Evolutionary conservation across 2,888 invertebrate genomes (phyloP).

Genomic region (Acleris holmiana): DNA sequence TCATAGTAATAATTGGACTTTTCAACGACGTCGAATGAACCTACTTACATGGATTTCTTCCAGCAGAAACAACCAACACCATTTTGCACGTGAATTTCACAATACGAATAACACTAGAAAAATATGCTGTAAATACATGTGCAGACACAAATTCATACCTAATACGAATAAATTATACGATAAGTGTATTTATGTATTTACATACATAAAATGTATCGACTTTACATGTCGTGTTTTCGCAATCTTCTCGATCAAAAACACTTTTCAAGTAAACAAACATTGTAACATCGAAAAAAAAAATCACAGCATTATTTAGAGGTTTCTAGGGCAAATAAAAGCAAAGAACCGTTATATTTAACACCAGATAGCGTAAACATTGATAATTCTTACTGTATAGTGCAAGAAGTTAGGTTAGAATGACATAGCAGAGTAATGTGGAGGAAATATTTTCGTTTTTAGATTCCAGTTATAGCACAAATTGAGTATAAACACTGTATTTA

Average conservation of each 20-base stretch:
- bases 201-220: constrained; percentile 19
- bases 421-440: constrained; percentile 51
- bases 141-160: constrained; percentile 9
- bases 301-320: not conserved
- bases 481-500: constrained; percentile 48
- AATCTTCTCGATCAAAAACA: constrained; percentile 14
- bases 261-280: constrained; percentile 4
- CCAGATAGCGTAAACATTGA: constrained; percentile 33
- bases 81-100: not conserved
- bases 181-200: constrained; percentile 20
- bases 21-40: constrained; percentile 10
- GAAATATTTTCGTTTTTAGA: constrained; percentile 16
- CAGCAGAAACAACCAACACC: constrained; percentile 3
- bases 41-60: constrained; percentile 14
- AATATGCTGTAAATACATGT: not conserved
- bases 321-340: constrained; percentile 6
- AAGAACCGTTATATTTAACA: constrained; percentile 27
- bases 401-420: constrained; percentile 71
- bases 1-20: not conserved
- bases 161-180: constrained; percentile 15
- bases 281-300: not conserved
- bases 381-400: constrained; percentile 39
- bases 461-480: constrained; percentile 23
- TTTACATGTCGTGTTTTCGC: constrained; percentile 15
- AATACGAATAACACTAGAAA: not conserved